Percentiles rank a stretch among this genome's conserved stretches.
Evolutionary conservation across 2,888 invertebrate genomes (phyloP).

Genomic region (Ichneumoninae sp.): DNA sequence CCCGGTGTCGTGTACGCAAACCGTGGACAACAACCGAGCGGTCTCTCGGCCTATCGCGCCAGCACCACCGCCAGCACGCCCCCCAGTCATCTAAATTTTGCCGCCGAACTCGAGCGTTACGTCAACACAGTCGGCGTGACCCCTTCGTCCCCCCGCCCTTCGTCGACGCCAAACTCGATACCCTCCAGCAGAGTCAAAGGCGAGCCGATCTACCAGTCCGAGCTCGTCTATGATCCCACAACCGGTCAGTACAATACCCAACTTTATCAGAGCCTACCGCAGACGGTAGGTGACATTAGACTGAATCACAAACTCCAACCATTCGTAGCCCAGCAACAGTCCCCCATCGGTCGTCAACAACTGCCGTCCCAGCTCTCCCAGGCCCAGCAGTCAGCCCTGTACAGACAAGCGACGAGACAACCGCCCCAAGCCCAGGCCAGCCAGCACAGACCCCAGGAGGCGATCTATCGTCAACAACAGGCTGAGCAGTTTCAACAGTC

Average conservation of each 20-base stretch:
- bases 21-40: constrained; percentile 70
- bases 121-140: constrained; percentile 85
- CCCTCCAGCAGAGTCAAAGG: constrained; percentile 66
- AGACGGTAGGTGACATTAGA: constrained; percentile 89
- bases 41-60: constrained; percentile 77
- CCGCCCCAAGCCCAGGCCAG: constrained; percentile 58
- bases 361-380: constrained; percentile 83
- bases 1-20: constrained; percentile 81
- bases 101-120: constrained; percentile 89
- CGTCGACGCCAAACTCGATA: constrained; percentile 61
- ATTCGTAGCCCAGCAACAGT: constrained; percentile 87
- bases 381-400: constrained; percentile 77
- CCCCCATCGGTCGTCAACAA: constrained; percentile 87
- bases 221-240: constrained; percentile 90
- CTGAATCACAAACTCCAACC: constrained; percentile 91
- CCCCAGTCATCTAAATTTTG: constrained; percentile 87
- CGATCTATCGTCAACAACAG: constrained; percentile 87
- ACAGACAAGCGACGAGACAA: constrained; percentile 75
- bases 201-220: constrained; percentile 91
- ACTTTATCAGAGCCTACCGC: constrained; percentile 90
- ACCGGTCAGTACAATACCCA: constrained; percentile 92
- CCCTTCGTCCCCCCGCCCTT: constrained; percentile 71
- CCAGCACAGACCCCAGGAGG: constrained; percentile 79
- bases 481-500: constrained; percentile 87
- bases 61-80: constrained; percentile 74